These are phyloP conservation scores for Perizoma affinitatum DNA, from an alignment of 2,888 invertebrate genomes.

Conservation along the genomic window DNA sequence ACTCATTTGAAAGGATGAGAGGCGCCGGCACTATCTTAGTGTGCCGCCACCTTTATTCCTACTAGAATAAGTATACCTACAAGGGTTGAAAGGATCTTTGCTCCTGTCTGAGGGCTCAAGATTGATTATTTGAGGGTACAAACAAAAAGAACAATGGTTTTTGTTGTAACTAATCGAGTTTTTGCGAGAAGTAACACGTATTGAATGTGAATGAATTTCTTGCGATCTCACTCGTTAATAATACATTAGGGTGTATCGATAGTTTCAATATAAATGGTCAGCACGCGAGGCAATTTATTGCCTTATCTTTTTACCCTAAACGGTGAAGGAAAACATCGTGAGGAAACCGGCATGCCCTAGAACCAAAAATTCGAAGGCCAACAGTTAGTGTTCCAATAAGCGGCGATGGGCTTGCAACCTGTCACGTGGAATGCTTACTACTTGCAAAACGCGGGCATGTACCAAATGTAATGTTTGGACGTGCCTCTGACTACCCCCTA, in stretches of 20 bases:
- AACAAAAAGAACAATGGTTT: conserved; percentile 32
- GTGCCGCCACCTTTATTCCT: conserved; percentile 1
- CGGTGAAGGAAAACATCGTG: too few species aligned
- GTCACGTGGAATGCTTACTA: too few species aligned
- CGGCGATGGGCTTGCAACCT: too few species aligned
- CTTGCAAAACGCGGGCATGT: too few species aligned
- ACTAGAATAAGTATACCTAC: conserved; percentile 10
- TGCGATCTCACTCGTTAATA: conserved; percentile 17
- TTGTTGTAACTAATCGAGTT: conserved; percentile 38
- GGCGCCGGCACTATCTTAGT: too few species aligned
- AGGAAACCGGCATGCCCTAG: too few species aligned
- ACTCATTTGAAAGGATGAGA: too few species aligned
- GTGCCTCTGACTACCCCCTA: too few species aligned
- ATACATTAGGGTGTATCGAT: conserved; percentile 14
- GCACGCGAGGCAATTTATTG: neutral
- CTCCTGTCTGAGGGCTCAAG: conserved; percentile 9
- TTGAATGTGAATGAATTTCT: conserved; percentile 17
- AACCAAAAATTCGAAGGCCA: too few species aligned
- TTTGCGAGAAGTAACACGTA: conserved; percentile 28
- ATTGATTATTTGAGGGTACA: conserved; percentile 31
- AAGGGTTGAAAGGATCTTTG: conserved; percentile 22
- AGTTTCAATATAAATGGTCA: conserved; percentile 3
- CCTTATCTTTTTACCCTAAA: too few species aligned
- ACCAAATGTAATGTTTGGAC: too few species aligned
- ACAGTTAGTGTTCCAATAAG: too few species aligned